These are phyloP conservation scores for Ochropleura plecta DNA, from an alignment of 2,888 invertebrate species.

Conservation along the genomic window DNA sequence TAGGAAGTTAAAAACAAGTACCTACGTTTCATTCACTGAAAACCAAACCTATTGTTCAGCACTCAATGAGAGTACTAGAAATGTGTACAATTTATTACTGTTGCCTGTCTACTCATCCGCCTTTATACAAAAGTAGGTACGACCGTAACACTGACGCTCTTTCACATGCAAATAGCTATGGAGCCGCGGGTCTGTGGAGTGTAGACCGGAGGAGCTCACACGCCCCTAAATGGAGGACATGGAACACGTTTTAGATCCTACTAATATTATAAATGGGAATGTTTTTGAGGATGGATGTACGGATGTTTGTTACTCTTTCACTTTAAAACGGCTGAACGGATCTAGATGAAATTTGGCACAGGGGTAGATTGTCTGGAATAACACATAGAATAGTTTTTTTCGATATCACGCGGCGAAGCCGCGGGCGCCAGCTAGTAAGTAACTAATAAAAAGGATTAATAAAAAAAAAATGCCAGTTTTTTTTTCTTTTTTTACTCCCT, in stretches of 20 bases:
- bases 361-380: no score
- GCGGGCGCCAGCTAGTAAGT: no score
- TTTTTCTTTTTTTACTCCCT: no score
- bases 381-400: no score
- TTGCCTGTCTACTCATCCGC: constrained; percentile 70
- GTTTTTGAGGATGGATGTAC: no score
- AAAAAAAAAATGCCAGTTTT: no score
- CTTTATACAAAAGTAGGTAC: constrained; percentile 70
- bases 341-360: no score
- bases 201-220: constrained; percentile 42
- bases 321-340: no score
- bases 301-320: no score
- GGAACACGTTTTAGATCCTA: constrained; percentile 80
- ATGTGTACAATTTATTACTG: constrained; percentile 72
- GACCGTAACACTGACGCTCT: constrained; percentile 76
- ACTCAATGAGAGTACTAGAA: constrained; percentile 58
- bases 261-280: no score
- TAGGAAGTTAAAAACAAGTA: neutral
- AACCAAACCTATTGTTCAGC: constrained; percentile 49
- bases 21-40: constrained; percentile 10
- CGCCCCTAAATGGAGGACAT: constrained; percentile 74
- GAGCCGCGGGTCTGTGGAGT: constrained; percentile 63
- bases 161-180: constrained; percentile 82
- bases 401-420: no score
- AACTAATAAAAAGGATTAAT: no score